Conservation (phyloP, 2,888 invertebrate genomes). For the Drosophila dives region DNA sequence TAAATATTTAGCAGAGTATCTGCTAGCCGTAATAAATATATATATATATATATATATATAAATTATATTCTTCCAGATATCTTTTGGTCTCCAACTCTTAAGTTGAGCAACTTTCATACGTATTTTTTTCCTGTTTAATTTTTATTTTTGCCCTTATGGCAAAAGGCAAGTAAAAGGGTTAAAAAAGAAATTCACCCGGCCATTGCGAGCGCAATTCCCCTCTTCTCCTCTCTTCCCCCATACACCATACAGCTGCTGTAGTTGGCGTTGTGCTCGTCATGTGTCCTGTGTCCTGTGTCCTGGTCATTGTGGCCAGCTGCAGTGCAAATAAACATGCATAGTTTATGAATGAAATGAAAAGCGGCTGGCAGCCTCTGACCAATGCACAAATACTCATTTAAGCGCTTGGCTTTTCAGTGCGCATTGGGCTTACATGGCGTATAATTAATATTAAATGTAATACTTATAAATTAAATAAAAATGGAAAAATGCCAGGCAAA, state of each 20-base stretch:
- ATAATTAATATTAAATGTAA: conserved; percentile 80
- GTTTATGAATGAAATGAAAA: conserved; percentile 78
- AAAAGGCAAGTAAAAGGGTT: conserved; percentile 62
- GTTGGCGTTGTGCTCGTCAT: conserved; percentile 35
- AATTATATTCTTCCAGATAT: background rate
- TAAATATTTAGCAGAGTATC: background rate
- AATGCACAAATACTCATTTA: conserved; percentile 54
- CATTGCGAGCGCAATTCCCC: conserved; percentile 11
- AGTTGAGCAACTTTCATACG: background rate
- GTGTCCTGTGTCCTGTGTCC: conserved; percentile 23
- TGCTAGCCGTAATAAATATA: background rate
- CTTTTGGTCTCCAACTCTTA: background rate
- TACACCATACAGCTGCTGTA: background rate
- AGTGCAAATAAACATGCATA: conserved; percentile 75
- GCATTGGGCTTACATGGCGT: conserved; percentile 73
- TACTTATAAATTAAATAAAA: conserved; percentile 80
- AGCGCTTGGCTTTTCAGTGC: conserved; percentile 66
- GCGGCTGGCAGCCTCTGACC: conserved; percentile 48
- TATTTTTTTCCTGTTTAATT: conserved; percentile 7
- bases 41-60: no score
- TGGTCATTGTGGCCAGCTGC: conserved; percentile 74
- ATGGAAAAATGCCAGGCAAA: conserved; percentile 27
- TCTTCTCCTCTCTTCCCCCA: background rate
- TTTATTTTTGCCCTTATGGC: conserved; percentile 42
- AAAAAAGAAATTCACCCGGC: conserved; percentile 24